Evolutionary conservation across 2,888 invertebrate species (phyloP).

Genomic region (Drosophila affinis): DNA sequence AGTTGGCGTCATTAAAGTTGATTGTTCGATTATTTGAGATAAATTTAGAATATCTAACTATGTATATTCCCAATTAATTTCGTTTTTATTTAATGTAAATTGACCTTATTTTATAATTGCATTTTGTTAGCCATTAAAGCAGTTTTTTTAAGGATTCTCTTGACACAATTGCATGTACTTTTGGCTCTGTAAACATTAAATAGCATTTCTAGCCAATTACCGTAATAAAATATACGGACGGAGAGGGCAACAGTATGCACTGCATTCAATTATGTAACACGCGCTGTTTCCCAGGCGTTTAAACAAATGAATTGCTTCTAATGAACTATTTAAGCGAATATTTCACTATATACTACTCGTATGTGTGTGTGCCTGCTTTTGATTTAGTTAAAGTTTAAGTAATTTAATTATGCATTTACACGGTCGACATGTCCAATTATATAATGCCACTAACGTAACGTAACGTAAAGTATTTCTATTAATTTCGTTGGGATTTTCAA

Average conservation of each 20-base stretch:
- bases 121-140: slow-evolving; percentile 24
- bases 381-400: slow-evolving; percentile 54
- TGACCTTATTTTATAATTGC: neutral
- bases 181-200: slow-evolving; percentile 38
- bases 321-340: slow-evolving; percentile 56
- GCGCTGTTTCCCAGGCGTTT: slow-evolving; percentile 45
- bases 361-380: slow-evolving; percentile 25
- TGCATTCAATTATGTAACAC: slow-evolving; percentile 54
- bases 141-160: slow-evolving; percentile 21
- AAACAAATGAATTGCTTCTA: slow-evolving; percentile 50
- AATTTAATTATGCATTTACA: slow-evolving; percentile 72
- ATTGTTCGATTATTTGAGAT: neutral
- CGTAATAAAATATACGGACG: slow-evolving; percentile 40
- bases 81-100: neutral
- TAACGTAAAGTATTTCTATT: slow-evolving; percentile 29
- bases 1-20: too few species aligned
- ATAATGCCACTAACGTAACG: slow-evolving; percentile 39
- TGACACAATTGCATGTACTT: slow-evolving; percentile 42
- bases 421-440: slow-evolving; percentile 63
- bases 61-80: neutral
- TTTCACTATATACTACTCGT: slow-evolving; percentile 11
- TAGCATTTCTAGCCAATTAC: slow-evolving; percentile 55
- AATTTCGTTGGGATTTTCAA: slow-evolving; percentile 47
- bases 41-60: neutral
- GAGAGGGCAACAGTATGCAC: slow-evolving; percentile 29